Base-by-base conservation (phyloP, 2,888 invertebrate genomes). In the Calephelis perditalis region DNA sequence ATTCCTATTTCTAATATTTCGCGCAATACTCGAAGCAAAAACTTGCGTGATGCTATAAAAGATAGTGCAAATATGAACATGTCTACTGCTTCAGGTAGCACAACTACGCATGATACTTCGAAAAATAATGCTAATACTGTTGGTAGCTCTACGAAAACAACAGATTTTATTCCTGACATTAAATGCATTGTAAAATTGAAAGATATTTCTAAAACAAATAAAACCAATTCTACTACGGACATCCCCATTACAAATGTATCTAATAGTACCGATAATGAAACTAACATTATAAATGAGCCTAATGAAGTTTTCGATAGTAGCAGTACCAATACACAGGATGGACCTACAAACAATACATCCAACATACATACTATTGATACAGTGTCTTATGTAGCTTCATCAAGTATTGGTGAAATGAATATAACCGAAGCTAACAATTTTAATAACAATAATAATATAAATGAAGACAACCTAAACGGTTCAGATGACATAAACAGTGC, bases 141-240 rank as follows among this genome's bases (percentile, higher is more conserved):
- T 26, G 52, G 26, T 35, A 35, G 7, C 10, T 11, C 52, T 52
- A 10, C 10, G 6, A 26, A 26, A 52, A 26, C 4, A 15, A 35
- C 11, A 11, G 52, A 52, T 52, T 52, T 35, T 35, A 26, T 35
- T 35, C 11, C 52, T 52, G 26, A 52, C 11, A 52, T 26, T 26
- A 26, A 26, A 49, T 49, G 49, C 49, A 49, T 15, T 52, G 52
- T 52, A 52, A 52, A 52, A 35, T 52, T 52, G 35, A 52, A 26
- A 10, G 15, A 49, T 26, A 15, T 49, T 49, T 49, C 15, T 49
- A 49, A 49, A 49, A 7, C 26, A 15, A 49, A 49, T 49, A 26
- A 9, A 10, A 40, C 40, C 4, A 5, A 49, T 49, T 26, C 9
- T 15, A 9, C 49, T 2, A n/a, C 15, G 3, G 26, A 9, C 26